Evolutionary conservation across 1,140 invertebrate genomes (phyloP).

Genomic region (Meloidogyne floridensis): DNA sequence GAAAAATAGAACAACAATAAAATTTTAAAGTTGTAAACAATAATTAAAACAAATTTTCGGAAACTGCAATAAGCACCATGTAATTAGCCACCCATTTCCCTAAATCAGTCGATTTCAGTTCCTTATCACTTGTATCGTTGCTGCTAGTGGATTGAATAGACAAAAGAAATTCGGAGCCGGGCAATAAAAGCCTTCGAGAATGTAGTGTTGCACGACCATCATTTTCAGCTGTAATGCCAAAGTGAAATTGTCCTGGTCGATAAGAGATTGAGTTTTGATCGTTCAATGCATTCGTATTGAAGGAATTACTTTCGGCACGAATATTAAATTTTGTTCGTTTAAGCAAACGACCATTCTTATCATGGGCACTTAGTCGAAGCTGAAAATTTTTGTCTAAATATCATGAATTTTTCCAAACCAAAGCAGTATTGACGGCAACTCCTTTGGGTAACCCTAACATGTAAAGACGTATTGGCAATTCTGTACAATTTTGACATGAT

Average conservation of each 20-base stretch:
- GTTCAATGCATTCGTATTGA: not conserved
- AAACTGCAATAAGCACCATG: slow-evolving; percentile 47
- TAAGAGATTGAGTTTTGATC: not conserved
- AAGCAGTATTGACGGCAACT: slow-evolving; percentile 43
- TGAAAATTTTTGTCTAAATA: not conserved
- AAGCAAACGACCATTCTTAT: slow-evolving; percentile 45
- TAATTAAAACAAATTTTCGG: slow-evolving; percentile 43
- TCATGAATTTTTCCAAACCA: slow-evolving; percentile 24
- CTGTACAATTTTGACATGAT: slow-evolving; percentile 49
- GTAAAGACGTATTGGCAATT: slow-evolving; percentile 47
- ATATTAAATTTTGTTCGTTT: slow-evolving; percentile 41
- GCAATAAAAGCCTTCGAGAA: slow-evolving; percentile 9
- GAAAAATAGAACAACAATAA: not conserved
- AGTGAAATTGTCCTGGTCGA: not conserved
- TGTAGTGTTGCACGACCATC: slow-evolving; percentile 41
- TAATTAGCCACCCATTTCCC: slow-evolving; percentile 44
- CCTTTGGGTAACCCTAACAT: slow-evolving; percentile 51
- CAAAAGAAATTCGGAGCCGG: slow-evolving; percentile 39
- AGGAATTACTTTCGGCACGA: not conserved
- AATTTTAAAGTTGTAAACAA: not conserved
- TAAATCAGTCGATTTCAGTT: not conserved
- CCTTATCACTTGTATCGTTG: slow-evolving; percentile 12
- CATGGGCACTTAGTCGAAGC: slow-evolving; percentile 49
- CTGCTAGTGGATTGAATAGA: slow-evolving; percentile 36
- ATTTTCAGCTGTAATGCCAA: slow-evolving; percentile 30